A percentile compares a stretch with the other conserved stretches of the same genome.
These are phyloP conservation scores for Mimumesa dahlbomi DNA, from an alignment of 2,888 invertebrate species.

Conservation along the genomic window DNA sequence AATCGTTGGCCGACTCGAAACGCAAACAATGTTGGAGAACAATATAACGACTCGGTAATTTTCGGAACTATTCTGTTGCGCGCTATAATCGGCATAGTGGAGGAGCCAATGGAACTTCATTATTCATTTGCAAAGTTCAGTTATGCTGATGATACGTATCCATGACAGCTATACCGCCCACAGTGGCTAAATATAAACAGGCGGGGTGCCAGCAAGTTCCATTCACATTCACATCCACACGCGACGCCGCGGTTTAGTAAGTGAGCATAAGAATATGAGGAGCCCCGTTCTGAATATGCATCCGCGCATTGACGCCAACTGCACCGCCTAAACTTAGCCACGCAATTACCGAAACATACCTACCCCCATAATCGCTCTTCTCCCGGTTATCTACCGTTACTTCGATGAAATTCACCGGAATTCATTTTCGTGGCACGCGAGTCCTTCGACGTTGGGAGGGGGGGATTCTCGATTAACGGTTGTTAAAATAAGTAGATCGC, in stretches of 20 bases:
- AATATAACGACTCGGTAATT: constrained; percentile 32
- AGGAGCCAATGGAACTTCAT: constrained; percentile 75
- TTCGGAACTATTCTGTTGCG: constrained; percentile 27
- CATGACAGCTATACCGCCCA: constrained; percentile 80
- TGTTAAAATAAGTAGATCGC: no score
- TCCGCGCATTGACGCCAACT: constrained; percentile 80
- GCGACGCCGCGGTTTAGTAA: constrained; percentile 68
- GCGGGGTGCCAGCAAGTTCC: constrained; percentile 79
- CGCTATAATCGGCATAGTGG: constrained; percentile 40
- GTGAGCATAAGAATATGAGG: constrained; percentile 77
- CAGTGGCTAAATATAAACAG: constrained; percentile 80
- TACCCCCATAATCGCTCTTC: constrained; percentile 71
- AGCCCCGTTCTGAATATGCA: constrained; percentile 79
- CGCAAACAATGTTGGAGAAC: constrained; percentile 31
- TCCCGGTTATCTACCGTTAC: constrained; percentile 51
- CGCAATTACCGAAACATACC: constrained; percentile 79
- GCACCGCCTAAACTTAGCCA: constrained; percentile 79
- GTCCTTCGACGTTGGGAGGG: no score
- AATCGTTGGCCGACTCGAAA: constrained; percentile 15
- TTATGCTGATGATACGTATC: constrained; percentile 81
- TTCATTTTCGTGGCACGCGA: background rate
- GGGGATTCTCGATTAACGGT: no score
- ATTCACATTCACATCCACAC: constrained; percentile 77
- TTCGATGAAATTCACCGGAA: constrained; percentile 12
- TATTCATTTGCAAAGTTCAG: constrained; percentile 78